Base-by-base conservation (phyloP, 2,888 invertebrate species). In the Harpagoxenus sublaevis region DNA sequence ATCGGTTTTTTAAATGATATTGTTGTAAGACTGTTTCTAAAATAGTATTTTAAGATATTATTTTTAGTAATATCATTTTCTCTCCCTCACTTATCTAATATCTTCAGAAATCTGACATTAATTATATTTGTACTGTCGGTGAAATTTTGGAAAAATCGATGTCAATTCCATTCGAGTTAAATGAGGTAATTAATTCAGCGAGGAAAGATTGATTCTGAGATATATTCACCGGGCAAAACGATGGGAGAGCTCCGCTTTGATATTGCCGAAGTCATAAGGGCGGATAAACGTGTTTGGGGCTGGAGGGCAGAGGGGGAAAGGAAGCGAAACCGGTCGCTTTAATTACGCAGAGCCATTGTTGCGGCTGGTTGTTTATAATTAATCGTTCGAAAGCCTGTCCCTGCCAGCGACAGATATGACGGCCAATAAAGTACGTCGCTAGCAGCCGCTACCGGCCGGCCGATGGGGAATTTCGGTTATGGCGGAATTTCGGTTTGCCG, bases 401-500 rank as follows among this genome's bases (percentile, higher is more conserved):
- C 94, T 94, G 94, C 92, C 92, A 91, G 85, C 92, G 91, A 92
- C 94, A 94, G 94, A 94, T 93, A 93, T 94, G 94, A 94, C 92
- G 91, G 92, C 92, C 93, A 93, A 94, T 94, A 94, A 94, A 93
- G 93, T 94, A 92, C 92, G 93, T 92, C 93, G 91, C 89, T 90
- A 91, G 88, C 93, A 93, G 92, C 92, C 92, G 87, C 89, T 71
- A 82, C 83, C 83, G 84, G 51, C 55, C 83, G 77, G 81, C 84
- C 84, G 86, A 88, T 85, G 81, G 77, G 70, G 86, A 90, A 90
- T 89, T 89, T 90, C 89, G 88, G 83, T 89, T 90, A 87, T 85
- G 86, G 84, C 85, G 88, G 85, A 88, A 89, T 89, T 89, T 89
- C 87, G 89, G 86, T 86, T 78, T 79, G 83, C 66, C 74, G 48